Evolutionary conservation across 2,797 vertebrate species (phyloP).

Genomic region (Cuculus canorus): DNA sequence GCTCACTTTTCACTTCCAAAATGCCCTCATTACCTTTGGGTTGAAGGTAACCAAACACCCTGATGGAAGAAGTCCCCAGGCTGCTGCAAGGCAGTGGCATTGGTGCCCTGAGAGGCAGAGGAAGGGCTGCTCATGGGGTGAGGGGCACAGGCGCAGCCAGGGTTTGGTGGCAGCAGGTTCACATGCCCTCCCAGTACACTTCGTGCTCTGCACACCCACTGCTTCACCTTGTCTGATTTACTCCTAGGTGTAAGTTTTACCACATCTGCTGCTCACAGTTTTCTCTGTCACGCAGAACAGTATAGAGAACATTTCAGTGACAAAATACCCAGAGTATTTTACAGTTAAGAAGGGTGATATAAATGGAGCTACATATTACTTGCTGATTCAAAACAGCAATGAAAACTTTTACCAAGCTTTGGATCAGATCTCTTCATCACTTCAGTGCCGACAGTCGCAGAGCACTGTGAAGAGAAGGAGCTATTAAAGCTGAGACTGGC

Average conservation of each 20-base stretch:
- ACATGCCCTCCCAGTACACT: neutral
- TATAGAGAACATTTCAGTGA: neutral
- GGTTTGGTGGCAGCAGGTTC: neutral
- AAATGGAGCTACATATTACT: neutral
- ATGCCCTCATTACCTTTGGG: neutral
- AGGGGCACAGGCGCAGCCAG: accelerated
- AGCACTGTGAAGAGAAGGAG: neutral
- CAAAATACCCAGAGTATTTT: neutral
- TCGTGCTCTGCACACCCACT: accelerated
- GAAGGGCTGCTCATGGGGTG: neutral
- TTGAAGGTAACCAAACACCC: neutral
- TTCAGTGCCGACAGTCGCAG: neutral
- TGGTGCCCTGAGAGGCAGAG: neutral
- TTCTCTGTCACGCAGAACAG: neutral
- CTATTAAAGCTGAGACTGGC: neutral
- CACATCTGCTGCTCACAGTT: neutral
- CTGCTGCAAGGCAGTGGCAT: accelerated
- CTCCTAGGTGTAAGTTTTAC: neutral
- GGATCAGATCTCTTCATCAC: neutral
- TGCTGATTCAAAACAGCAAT: neutral
- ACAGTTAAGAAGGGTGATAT: neutral
- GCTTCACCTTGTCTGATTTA: neutral
- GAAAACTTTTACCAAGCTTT: neutral
- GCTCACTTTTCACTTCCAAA: neutral
- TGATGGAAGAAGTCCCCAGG: neutral